A percentile compares a stretch with the other conserved stretches of the same genome.
These are phyloP conservation scores for Pedetes capensis DNA, from an alignment of 2,113 vertebrate species.

Conservation along the genomic window DNA sequence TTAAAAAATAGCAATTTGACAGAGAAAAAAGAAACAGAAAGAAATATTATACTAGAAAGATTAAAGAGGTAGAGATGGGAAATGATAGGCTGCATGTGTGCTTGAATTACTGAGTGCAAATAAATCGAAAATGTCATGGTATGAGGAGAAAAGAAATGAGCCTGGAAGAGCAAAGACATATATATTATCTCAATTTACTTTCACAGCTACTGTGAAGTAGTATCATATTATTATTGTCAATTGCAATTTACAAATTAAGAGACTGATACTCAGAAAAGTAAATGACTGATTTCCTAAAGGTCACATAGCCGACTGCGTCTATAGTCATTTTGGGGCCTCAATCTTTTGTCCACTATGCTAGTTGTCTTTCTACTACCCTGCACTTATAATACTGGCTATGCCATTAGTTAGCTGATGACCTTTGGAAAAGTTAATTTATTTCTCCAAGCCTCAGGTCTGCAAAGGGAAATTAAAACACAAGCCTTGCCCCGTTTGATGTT, in stretches of 20 bases:
- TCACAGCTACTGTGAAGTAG: background rate
- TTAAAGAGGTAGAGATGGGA: background rate
- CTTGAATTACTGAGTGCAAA: background rate
- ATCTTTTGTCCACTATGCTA: background rate
- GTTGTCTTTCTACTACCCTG: background rate
- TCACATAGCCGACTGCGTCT: background rate
- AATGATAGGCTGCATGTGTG: background rate
- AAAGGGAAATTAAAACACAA: background rate
- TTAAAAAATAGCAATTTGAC: background rate
- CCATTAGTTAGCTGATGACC: background rate
- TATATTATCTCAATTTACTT: background rate
- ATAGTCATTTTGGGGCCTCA: background rate
- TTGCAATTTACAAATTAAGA: background rate
- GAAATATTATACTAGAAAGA: background rate
- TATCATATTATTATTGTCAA: background rate
- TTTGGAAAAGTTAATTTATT: background rate
- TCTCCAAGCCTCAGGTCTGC: background rate
- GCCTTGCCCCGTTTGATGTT: no score
- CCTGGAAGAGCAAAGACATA: background rate
- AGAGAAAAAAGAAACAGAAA: background rate
- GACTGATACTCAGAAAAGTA: background rate
- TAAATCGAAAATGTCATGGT: background rate
- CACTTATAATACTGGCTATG: background rate
- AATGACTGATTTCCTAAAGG: conserved; percentile 2
- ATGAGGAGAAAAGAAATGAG: background rate